Base-by-base conservation (phyloP, 1,140 invertebrate genomes). In the Callitettix versicolor region DNA sequence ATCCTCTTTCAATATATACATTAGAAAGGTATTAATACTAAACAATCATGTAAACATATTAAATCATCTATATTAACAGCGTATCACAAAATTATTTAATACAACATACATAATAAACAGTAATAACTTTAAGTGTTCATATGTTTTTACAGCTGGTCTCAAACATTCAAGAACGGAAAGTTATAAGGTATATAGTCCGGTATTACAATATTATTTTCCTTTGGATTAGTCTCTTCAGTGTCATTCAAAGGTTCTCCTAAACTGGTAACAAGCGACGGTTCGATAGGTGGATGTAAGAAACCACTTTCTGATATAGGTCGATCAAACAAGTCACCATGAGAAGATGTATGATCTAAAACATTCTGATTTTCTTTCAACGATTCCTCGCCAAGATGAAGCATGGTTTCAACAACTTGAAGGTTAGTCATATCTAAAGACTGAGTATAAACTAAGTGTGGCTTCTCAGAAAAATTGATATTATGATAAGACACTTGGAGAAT, bases 401-500 rank as follows among this genome's bases (percentile, higher is more conserved):
- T 55, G 0, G 53, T 44, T 11, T 55, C 53, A 6, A 55, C 53
- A 22, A 46, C 53, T 14, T 46, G 53, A 12, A 55, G 40, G 41
- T 30, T 42, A 15, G 15, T 43, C 11, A 53, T 53, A 18, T 55
- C 53, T 20, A 55, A 15, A 44, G 26, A 44, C 26, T 55, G 53
- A 44, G 42, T 34, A 26, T 46, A 55, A 5, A 55, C 53, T 18
- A 53, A n/a, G 3, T 53, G 51, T 22, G 40, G n/a, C 26, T 48
- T 48, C 14, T 48, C 46, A 20, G 22, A 9, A n/a, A 26, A 22
- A 9, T 30, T 30, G n/a, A 17, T 24, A 21, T 44, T 55, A 42
- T 42, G 43, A 33, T 55, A 55, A 9, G 53, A 44, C 5, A 55
- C 53, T 55, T 55, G 53, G 5, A 55, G 24, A 9, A 55, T 14